These are phyloP conservation scores for Zeugodacus cucurbitae DNA, from an alignment of 1,140 invertebrate genomes.

Conservation along the genomic window DNA sequence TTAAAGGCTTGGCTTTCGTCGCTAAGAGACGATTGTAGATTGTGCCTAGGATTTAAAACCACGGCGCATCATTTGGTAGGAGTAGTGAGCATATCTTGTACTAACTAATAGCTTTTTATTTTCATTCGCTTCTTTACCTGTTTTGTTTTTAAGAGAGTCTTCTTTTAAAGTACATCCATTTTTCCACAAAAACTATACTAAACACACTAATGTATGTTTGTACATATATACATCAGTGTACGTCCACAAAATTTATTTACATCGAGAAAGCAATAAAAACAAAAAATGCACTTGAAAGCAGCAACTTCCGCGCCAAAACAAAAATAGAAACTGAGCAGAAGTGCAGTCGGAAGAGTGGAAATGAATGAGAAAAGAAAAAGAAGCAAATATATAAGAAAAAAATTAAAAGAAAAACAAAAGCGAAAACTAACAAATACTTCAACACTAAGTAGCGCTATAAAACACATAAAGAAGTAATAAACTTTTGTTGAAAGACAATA, in stretches of 20 bases:
- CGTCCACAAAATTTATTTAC: background rate
- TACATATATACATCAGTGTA: background rate
- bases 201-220: too few relatives aligned
- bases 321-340: background rate
- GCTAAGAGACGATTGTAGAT: too few relatives aligned
- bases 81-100: too few relatives aligned
- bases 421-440: background rate
- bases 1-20: too few relatives aligned
- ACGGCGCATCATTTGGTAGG: too few relatives aligned
- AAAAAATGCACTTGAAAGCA: background rate
- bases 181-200: too few relatives aligned
- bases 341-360: background rate
- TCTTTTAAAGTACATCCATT: too few relatives aligned
- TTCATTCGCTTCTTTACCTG: too few relatives aligned
- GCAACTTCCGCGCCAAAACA: slow-evolving; percentile 11
- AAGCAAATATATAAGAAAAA: too few relatives aligned
- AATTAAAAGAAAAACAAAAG: background rate
- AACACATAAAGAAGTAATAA: slow-evolving; percentile 37
- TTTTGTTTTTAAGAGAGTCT: too few relatives aligned
- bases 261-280: background rate
- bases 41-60: too few relatives aligned
- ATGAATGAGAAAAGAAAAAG: background rate
- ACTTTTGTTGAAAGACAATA: slow-evolving; percentile 37
- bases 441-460: slow-evolving; percentile 20
- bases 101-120: too few relatives aligned